phyloP scores from a whole-genome alignment of 2,888 invertebrate species.

The Euzophera pinguis region DNA sequence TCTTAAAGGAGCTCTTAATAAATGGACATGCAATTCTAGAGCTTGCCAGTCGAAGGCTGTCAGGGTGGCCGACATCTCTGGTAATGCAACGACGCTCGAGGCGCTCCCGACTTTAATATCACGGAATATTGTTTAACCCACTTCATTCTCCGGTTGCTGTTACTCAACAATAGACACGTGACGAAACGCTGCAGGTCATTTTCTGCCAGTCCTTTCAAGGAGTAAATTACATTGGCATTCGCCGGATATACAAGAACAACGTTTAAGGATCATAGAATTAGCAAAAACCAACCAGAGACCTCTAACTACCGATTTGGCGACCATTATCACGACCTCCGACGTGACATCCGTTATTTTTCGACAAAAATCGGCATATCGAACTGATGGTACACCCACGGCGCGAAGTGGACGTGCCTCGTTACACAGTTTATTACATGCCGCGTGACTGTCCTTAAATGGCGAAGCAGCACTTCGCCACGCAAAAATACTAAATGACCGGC shows the following conservation, averaged over 20 bases:
- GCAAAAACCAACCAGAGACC: conserved; percentile 31
- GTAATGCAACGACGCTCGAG: conserved; percentile 58
- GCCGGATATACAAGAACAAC: not conserved
- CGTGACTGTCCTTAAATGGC: conserved; percentile 47
- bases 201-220: not conserved
- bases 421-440: conserved; percentile 43
- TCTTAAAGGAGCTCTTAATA: conserved; percentile 43
- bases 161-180: conserved; percentile 4
- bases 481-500: conserved; percentile 47
- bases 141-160: conserved; percentile 6
- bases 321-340: conserved; percentile 52
- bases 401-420: conserved; percentile 51
- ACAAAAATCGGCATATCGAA: conserved; percentile 46
- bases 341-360: conserved; percentile 55
- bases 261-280: conserved; percentile 7
- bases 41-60: conserved; percentile 39
- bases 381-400: conserved; percentile 57
- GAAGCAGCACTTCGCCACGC: conserved; percentile 32
- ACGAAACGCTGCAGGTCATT: conserved; percentile 3
- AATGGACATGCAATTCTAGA: conserved; percentile 46
- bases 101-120: conserved; percentile 68
- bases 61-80: conserved; percentile 60
- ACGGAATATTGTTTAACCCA: conserved; percentile 34
- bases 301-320: conserved; percentile 41
- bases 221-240: not conserved